A percentile compares a stretch with the other conserved stretches of the same genome.
These are phyloP conservation scores for Machaerirhynchus nigripectus DNA, from an alignment of 2,113 vertebrate genomes.

Conservation along the genomic window DNA sequence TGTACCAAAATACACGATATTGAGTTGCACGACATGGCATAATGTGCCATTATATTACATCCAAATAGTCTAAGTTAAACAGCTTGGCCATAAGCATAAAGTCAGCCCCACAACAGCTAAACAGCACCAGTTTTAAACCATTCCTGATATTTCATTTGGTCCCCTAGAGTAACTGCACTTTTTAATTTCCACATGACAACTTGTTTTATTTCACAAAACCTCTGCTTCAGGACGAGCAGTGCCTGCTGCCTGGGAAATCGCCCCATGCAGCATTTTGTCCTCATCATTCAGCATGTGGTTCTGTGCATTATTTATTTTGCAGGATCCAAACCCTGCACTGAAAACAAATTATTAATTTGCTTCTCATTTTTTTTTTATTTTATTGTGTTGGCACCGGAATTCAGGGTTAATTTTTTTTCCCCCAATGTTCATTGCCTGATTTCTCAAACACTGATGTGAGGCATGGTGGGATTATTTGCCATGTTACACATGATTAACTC, in stretches of 20 bases:
- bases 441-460: not conserved
- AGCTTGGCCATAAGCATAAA: not conserved
- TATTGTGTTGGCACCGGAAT: not conserved
- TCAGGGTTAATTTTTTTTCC: not conserved
- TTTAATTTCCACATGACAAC: not conserved
- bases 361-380: not conserved
- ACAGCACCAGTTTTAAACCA: not conserved
- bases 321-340: not conserved
- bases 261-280: not conserved
- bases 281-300: not conserved
- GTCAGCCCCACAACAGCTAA: not conserved
- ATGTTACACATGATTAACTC: not conserved
- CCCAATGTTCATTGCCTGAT: not conserved
- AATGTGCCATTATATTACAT: not conserved
- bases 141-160: not conserved
- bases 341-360: not conserved
- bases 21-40: not conserved
- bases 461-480: not conserved
- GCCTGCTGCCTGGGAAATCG: not conserved
- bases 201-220: conserved; percentile 5
- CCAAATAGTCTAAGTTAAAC: not conserved
- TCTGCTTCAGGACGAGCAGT: not conserved
- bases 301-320: conserved; percentile 14
- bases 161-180: not conserved
- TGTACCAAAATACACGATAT: not conserved